A percentile compares a stretch with the other conserved stretches of the same genome.
phyloP scores from a whole-genome alignment of 2,797 vertebrate species.

The Ctenosaura bakeri region DNA sequence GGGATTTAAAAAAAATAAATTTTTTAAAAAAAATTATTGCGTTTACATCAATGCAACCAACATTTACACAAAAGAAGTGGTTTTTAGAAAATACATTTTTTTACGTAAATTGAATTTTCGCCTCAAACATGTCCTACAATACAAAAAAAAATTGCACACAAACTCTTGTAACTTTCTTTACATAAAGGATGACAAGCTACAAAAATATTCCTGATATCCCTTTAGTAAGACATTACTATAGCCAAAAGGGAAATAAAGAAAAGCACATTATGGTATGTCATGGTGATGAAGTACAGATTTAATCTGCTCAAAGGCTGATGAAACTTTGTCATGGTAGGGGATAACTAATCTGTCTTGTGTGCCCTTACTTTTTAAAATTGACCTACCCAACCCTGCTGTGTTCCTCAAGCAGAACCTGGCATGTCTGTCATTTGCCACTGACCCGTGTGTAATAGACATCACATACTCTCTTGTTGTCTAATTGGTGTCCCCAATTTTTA shows the following conservation, averaged over 20 bases:
- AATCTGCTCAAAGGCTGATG: neutral
- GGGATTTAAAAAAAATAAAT: too few relatives aligned
- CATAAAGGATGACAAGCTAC: too few relatives aligned
- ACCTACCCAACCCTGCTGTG: conserved; percentile 14
- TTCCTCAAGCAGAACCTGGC: conserved; percentile 32
- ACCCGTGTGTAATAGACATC: conserved; percentile 6
- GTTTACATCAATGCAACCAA: too few relatives aligned
- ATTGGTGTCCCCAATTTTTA: conserved; percentile 6
- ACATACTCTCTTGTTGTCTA: conserved; percentile 12
- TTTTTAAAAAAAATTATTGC: too few relatives aligned
- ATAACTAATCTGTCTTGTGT: conserved; percentile 12
- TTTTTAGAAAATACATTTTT: too few relatives aligned
- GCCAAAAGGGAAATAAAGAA: neutral
- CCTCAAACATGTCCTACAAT: too few relatives aligned
- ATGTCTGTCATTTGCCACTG: conserved; percentile 24
- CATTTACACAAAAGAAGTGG: too few relatives aligned
- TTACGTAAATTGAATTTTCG: too few relatives aligned
- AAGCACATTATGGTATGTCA: neutral
- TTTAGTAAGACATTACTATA: neutral
- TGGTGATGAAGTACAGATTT: conserved; percentile 11
- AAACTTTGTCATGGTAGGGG: conserved; percentile 18
- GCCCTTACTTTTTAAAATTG: conserved; percentile 21
- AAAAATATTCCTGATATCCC: too few relatives aligned
- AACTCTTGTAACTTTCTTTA: too few relatives aligned
- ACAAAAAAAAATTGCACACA: too few relatives aligned